Percentiles rank a stretch among this genome's conserved stretches.
Evolutionary conservation across 1,140 invertebrate species (phyloP).

Genomic region (Drosophila hydei): DNA sequence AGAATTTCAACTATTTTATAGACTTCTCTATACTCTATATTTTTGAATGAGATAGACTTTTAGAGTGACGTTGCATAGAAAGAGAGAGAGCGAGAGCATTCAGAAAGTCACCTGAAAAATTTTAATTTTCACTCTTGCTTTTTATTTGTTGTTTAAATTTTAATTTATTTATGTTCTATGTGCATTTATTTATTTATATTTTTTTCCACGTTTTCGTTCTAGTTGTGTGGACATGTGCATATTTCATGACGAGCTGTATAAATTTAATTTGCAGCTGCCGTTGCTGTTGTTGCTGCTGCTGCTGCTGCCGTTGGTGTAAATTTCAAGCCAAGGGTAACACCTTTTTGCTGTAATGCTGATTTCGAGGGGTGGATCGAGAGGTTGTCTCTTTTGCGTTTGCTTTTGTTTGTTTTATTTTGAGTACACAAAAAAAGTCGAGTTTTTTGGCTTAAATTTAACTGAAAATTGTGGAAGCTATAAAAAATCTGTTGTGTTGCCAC

Average conservation of each 20-base stretch:
- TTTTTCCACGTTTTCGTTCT: constrained; percentile 47
- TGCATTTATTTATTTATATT: constrained; percentile 46
- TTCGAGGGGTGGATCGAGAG: constrained; percentile 34
- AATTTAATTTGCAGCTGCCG: constrained; percentile 54
- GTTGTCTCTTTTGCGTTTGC: neutral
- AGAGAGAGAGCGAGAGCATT: too few relatives aligned
- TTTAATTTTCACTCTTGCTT: constrained; percentile 1
- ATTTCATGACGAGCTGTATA: constrained; percentile 77
- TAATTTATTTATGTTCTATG: constrained; percentile 73
- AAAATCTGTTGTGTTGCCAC: neutral
- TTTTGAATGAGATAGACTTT: too few relatives aligned
- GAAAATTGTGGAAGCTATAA: constrained; percentile 2
- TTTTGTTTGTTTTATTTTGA: neutral
- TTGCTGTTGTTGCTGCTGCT: constrained; percentile 7
- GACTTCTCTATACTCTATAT: too few relatives aligned
- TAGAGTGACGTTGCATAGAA: too few relatives aligned
- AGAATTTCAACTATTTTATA: neutral
- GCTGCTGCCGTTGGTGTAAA: constrained; percentile 47
- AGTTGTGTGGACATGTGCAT: constrained; percentile 71
- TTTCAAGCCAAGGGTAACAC: constrained; percentile 74
- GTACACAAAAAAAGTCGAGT: neutral
- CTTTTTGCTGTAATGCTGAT: constrained; percentile 70
- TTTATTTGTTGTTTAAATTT: constrained; percentile 49
- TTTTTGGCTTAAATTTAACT: constrained; percentile 25
- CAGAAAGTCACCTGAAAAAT: neutral